Evolutionary conservation across 2,113 vertebrate species (phyloP).

Genomic region (Bos javanicus): DNA sequence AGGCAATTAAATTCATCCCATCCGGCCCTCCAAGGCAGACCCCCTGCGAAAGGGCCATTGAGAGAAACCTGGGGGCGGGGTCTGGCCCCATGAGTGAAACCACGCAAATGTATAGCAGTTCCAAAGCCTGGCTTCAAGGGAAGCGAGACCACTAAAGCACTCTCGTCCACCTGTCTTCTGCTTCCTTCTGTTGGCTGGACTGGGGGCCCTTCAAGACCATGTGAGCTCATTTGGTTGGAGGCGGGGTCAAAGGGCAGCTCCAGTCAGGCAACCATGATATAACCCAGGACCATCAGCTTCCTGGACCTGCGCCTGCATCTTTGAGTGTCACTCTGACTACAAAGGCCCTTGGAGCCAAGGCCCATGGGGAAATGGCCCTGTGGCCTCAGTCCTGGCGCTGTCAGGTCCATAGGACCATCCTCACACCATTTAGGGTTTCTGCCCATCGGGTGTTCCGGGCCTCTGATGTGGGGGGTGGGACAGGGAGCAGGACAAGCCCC

Average conservation of each 20-base stretch:
- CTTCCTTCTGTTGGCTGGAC: background rate
- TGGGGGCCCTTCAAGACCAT: background rate
- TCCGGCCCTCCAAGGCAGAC: background rate
- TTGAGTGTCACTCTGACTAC: background rate
- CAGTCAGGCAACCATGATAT: background rate
- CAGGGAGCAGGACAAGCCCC: background rate
- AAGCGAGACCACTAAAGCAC: background rate
- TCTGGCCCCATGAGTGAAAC: background rate
- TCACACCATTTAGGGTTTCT: no score
- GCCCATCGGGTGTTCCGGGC: background rate
- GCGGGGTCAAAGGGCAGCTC: background rate
- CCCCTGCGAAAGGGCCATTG: background rate
- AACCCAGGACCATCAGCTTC: background rate
- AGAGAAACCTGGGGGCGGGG: background rate
- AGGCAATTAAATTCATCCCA: constrained; percentile 44
- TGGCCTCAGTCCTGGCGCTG: background rate
- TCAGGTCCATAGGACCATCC: rapidly evolving
- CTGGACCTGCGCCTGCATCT: background rate
- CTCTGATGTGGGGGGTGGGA: background rate
- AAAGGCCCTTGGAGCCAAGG: background rate
- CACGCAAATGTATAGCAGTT: rapidly evolving
- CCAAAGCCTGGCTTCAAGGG: background rate
- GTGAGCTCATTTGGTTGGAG: background rate
- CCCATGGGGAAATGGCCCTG: background rate
- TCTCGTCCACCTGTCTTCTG: background rate